A percentile compares a stretch with the other conserved stretches of the same genome.
Conservation (phyloP, 2,113 vertebrate genomes). For the Noctilio leporinus region DNA sequence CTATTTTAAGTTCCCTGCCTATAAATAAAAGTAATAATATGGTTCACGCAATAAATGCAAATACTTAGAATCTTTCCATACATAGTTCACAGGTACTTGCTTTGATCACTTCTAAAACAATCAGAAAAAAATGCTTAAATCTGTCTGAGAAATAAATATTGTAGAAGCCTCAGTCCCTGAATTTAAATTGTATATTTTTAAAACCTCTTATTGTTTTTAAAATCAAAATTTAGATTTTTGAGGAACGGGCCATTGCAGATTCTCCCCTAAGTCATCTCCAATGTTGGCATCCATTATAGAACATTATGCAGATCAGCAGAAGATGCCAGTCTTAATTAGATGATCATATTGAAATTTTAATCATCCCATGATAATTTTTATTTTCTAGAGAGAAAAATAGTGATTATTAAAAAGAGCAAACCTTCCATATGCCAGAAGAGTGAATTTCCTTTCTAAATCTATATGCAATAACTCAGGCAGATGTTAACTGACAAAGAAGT, state of each 20-base stretch:
- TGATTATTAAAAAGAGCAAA: not conserved
- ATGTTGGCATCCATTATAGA: not conserved
- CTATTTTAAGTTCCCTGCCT: not conserved
- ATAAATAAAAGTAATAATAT: not conserved
- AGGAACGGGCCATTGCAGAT: not conserved
- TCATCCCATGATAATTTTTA: not conserved
- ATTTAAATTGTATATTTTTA: not conserved
- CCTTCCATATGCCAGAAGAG: not conserved
- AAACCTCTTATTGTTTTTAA: not conserved
- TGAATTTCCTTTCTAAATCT: not conserved
- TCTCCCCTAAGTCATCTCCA: not conserved
- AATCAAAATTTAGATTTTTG: not conserved
- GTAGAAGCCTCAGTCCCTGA: not conserved
- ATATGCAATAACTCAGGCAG: not conserved
- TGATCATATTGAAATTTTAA: not conserved
- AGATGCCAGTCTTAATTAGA: not conserved
- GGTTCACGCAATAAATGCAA: not conserved
- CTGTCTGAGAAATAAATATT: not conserved
- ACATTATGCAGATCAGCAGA: not conserved
- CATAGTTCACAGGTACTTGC: not conserved
- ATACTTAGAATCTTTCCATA: not conserved
- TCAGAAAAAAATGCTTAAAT: not conserved
- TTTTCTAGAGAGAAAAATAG: not conserved
- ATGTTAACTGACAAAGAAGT: not conserved
- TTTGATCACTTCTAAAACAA: not conserved